phyloP scores from a whole-genome alignment of 1,140 invertebrate species.

The Littorina saxatilis region DNA sequence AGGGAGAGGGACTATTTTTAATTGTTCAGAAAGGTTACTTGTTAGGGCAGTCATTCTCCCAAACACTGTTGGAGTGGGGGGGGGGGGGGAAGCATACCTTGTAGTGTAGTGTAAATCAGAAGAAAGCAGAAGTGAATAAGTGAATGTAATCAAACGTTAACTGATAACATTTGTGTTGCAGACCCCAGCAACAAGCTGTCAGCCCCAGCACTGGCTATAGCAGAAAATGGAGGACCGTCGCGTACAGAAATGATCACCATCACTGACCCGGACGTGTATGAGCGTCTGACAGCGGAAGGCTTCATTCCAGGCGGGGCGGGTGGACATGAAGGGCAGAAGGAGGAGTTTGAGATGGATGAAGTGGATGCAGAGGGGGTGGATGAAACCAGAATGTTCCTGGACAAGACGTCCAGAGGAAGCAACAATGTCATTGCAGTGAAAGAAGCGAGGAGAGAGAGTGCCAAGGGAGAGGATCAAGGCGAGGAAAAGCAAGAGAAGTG shows the following conservation, averaged over 20 bases:
- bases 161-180: too few relatives aligned
- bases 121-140: too few relatives aligned
- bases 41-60: too few relatives aligned
- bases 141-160: too few relatives aligned
- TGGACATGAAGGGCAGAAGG: neutral
- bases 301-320: neutral
- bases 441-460: too few relatives aligned
- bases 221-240: slow-evolving; percentile 26
- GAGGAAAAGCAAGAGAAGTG: neutral
- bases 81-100: too few relatives aligned
- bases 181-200: neutral
- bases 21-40: too few relatives aligned
- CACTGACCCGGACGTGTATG: slow-evolving; percentile 4
- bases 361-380: neutral
- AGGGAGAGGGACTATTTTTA: too few relatives aligned
- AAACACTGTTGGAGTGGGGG: too few relatives aligned
- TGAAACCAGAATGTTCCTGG: neutral
- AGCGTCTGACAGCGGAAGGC: slow-evolving; percentile 12
- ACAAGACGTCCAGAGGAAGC: too few relatives aligned
- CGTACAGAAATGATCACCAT: neutral
- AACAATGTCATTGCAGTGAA: too few relatives aligned
- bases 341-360: neutral
- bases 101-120: too few relatives aligned
- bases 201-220: slow-evolving; percentile 8
- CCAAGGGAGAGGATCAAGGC: neutral